A percentile compares a stretch with the other conserved stretches of the same genome.
These are phyloP conservation scores for Ariolimax columbianus DNA, from an alignment of 2,888 invertebrate species.

Conservation along the genomic window DNA sequence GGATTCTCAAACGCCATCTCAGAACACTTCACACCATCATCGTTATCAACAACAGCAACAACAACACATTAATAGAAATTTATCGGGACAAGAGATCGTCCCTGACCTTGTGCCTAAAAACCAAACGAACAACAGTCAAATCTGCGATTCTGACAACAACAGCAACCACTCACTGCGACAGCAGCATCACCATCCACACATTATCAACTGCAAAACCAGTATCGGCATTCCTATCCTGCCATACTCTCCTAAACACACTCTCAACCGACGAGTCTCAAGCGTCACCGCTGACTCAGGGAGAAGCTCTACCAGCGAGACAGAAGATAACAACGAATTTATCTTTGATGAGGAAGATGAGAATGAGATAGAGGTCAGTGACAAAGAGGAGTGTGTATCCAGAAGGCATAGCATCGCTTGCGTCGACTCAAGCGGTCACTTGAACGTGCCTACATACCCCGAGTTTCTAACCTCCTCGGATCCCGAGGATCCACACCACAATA, in stretches of 20 bases:
- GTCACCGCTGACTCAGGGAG: conserved; percentile 61
- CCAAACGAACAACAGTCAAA: neutral
- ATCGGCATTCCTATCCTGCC: neutral
- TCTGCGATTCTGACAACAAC: neutral
- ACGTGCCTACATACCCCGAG: conserved; percentile 60
- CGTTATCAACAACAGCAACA: neutral
- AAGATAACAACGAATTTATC: conserved; percentile 44
- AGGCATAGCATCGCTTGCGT: conserved; percentile 66
- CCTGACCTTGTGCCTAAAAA: conserved; percentile 4
- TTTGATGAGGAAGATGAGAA: conserved; percentile 42
- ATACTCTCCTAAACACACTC: conserved; percentile 57
- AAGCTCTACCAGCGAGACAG: conserved; percentile 66
- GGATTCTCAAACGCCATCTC: neutral
- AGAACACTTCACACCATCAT: neutral
- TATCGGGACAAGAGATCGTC: neutral
- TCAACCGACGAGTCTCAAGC: conserved; percentile 64
- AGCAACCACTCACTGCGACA: neutral
- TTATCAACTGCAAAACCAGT: neutral
- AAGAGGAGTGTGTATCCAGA: conserved; percentile 59
- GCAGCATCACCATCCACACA: neutral
- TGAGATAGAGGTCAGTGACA: conserved; percentile 1
- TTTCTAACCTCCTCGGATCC: conserved; percentile 18
- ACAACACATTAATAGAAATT: neutral
- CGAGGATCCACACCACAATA: neutral
- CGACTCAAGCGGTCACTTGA: conserved; percentile 68